Evolutionary conservation across 2,888 invertebrate species (phyloP), one percentile per base, ranked within the genome.

Genomic region (Dynastes maya): DNA sequence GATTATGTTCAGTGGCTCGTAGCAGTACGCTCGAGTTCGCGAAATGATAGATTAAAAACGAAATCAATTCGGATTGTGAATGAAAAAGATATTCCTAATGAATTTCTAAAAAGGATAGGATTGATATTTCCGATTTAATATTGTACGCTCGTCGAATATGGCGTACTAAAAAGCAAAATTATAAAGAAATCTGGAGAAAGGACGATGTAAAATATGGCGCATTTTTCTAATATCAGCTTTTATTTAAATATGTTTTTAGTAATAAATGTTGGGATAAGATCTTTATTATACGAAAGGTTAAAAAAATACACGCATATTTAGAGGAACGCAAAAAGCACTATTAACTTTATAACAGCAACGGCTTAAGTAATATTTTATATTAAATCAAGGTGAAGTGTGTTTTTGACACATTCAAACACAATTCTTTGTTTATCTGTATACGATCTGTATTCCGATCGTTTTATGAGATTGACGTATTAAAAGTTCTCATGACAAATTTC

Each of bases 1-100:
- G 72, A 74, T 74, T 74, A 58, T 27, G 49, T 45, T 61, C 72
- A 74, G 45, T 29, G 72, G 45, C 27, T 61, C 72, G 72, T 74
- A 74, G 32, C 61, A 29, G 55, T 29, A 40, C 40, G 72, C 72
- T 61, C 29, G 61, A 74, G 45, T 74, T 74, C 45, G 58, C 72
- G 58, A 61, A 61, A 40, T 45, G 72, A 61, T 63, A 63, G 45
- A 74, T 61, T 74, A 61, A 74, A 74, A 61, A 55, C 22, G 55
- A 45, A 61, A 61, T 74, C 61, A 61, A 74, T 74, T 61, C 45
- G 9, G 61, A 27, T 58, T 27, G 61, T 27, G 72, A 49, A 40
- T 22, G 45, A 74, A 45, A 22, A 45, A 61, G 45, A 58, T 37
- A 61, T 29, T 45, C 45, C 27, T 61, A 74, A 74, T 74, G 72